Conservation (phyloP, 2,888 invertebrate genomes). For the Acronicta psi region DNA sequence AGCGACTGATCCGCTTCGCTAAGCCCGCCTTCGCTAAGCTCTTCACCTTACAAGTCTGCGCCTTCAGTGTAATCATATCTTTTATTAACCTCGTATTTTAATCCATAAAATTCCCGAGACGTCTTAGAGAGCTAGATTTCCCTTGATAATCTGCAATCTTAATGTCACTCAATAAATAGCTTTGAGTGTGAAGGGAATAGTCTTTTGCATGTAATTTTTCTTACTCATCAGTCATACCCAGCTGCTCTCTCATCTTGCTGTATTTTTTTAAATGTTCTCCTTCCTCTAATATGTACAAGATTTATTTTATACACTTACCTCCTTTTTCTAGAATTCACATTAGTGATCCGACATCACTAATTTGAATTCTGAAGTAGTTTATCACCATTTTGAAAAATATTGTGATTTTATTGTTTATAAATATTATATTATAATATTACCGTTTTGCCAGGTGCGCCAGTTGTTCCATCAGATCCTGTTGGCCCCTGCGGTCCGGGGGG, state of each 20-base stretch:
- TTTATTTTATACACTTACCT: too few relatives aligned
- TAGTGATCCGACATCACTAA: too few relatives aligned
- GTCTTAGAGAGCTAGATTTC: constrained; percentile 59
- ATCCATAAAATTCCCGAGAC: constrained; percentile 48
- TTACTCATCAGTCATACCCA: too few relatives aligned
- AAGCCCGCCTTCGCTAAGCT: constrained; percentile 1
- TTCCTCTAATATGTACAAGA: too few relatives aligned
- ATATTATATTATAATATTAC: constrained; percentile 83
- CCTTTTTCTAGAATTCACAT: too few relatives aligned
- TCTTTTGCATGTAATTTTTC: constrained; percentile 28
- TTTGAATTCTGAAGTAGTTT: too few relatives aligned
- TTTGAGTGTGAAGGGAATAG: constrained; percentile 22
- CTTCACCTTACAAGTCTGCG: constrained; percentile 18
- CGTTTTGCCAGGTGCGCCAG: constrained; percentile 94
- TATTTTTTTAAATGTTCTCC: too few relatives aligned
- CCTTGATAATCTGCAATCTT: constrained; percentile 52
- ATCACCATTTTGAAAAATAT: too few relatives aligned
- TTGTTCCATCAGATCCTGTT: constrained; percentile 93
- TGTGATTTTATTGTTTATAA: too few relatives aligned
- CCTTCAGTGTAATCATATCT: constrained; percentile 45
- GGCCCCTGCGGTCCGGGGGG: constrained; percentile 90
- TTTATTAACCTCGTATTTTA: constrained; percentile 49
- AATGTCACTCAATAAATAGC: constrained; percentile 44
- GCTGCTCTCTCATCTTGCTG: too few relatives aligned
- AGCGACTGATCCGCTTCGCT: constrained; percentile 3